Evolutionary conservation across 1,140 invertebrate genomes (phyloP).

Genomic region (Saccostrea echinata): DNA sequence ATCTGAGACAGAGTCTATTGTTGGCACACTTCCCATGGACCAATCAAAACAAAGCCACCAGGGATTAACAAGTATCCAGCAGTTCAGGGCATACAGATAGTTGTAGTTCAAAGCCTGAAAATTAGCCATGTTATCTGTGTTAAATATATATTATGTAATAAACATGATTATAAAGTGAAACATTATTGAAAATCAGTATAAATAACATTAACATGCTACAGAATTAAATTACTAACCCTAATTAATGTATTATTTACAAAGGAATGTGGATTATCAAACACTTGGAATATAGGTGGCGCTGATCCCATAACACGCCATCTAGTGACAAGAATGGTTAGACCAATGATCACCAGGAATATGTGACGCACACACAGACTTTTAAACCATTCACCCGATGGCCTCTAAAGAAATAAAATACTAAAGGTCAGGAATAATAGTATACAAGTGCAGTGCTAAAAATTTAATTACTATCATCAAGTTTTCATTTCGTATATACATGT

Average conservation of each 20-base stretch:
- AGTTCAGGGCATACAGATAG: constrained; percentile 94
- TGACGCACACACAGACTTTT: constrained; percentile 74
- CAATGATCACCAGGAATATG: constrained; percentile 77
- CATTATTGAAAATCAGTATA: too few species aligned
- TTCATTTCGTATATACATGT: too few species aligned
- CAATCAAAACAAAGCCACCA: constrained; percentile 97
- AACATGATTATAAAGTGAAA: too few species aligned
- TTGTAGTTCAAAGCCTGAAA: constrained; percentile 91
- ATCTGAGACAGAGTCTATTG: constrained; percentile 90
- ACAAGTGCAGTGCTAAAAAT: not conserved
- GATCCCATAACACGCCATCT: constrained; percentile 90
- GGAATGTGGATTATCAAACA: constrained; percentile 93
- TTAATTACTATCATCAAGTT: too few species aligned
- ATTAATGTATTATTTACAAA: constrained; percentile 85
- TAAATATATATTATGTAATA: too few species aligned
- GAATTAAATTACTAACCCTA: constrained; percentile 82
- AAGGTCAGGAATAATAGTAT: not conserved
- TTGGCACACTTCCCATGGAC: constrained; percentile 97
- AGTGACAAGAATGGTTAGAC: constrained; percentile 82
- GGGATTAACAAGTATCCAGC: constrained; percentile 93
- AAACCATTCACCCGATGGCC: constrained; percentile 58
- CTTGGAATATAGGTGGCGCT: constrained; percentile 88
- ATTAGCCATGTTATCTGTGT: not conserved
- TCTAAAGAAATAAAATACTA: constrained; percentile 41
- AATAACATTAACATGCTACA: too few species aligned